Percentiles rank a stretch among this genome's conserved stretches.
Evolutionary conservation across 1,140 invertebrate genomes (phyloP).

Genomic region (Calliopsis andreniformis): DNA sequence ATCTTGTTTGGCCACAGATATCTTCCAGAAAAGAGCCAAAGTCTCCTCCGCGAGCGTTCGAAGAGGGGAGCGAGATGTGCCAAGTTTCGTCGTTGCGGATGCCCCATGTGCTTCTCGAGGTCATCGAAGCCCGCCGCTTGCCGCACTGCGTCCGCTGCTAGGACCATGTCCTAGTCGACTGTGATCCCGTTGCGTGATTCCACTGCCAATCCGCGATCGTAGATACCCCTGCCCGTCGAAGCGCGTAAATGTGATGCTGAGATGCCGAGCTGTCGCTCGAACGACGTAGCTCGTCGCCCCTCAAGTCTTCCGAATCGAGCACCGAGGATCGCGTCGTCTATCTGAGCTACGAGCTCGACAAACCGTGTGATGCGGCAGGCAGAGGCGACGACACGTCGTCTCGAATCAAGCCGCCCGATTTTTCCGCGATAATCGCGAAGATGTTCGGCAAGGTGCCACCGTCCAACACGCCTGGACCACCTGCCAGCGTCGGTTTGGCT

Average conservation of each 20-base stretch:
- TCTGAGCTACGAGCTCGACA: slow-evolving; percentile 9
- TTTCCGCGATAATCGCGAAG: slow-evolving; percentile 58
- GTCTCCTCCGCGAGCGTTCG: background rate
- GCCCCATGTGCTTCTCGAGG: slow-evolving; percentile 22
- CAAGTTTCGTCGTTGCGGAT: slow-evolving; percentile 47
- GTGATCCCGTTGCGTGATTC: slow-evolving; percentile 47
- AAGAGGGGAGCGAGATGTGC: slow-evolving; percentile 47
- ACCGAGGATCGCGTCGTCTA: background rate
- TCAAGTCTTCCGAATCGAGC: slow-evolving; percentile 27
- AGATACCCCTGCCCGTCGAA: background rate
- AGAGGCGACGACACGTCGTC: slow-evolving; percentile 17
- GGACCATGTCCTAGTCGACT: slow-evolving; percentile 29
- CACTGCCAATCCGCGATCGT: slow-evolving; percentile 54
- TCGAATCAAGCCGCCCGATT: slow-evolving; percentile 29
- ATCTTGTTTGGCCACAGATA: slow-evolving; percentile 6
- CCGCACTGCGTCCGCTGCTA: slow-evolving; percentile 43
- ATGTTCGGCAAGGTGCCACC: slow-evolving; percentile 79
- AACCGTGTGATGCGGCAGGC: slow-evolving; percentile 51
- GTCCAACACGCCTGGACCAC: slow-evolving; percentile 70
- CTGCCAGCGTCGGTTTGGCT: slow-evolving; percentile 31
- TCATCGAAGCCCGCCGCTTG: slow-evolving; percentile 8
- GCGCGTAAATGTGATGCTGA: slow-evolving; percentile 1
- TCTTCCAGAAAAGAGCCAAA: slow-evolving; percentile 53
- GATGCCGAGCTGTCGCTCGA: slow-evolving; percentile 18
- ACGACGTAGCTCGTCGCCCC: slow-evolving; percentile 10